A percentile compares a stretch with the other conserved stretches of the same genome.
phyloP scores from a whole-genome alignment of 1,140 invertebrate species.

The Parasteatoda tepidariorum region DNA sequence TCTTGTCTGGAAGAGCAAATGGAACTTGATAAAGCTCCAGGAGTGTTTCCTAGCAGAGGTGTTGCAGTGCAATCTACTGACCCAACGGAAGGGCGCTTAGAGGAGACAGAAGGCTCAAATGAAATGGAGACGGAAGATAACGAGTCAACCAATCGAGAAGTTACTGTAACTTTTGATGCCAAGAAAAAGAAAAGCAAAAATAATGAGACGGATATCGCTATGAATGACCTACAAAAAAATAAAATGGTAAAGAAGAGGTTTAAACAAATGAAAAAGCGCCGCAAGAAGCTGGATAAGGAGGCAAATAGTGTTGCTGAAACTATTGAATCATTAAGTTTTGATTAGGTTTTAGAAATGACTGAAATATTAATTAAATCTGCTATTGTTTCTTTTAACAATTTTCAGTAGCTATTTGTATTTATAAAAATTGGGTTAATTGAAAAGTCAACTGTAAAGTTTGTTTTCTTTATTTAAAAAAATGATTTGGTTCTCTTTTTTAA shows the following conservation, averaged over 20 bases:
- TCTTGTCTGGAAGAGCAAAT: conserved; percentile 75
- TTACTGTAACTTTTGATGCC: neutral
- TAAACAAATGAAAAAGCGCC: conserved; percentile 8
- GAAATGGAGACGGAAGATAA: neutral
- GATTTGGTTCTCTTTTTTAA: too few species aligned
- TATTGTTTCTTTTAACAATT: too few species aligned
- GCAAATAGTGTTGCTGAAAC: neutral
- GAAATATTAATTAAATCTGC: too few species aligned
- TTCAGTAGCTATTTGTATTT: too few species aligned
- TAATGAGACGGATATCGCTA: neutral
- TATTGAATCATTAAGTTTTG: neutral
- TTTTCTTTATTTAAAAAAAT: too few species aligned
- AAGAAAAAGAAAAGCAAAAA: neutral
- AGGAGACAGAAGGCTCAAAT: neutral
- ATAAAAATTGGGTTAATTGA: too few species aligned
- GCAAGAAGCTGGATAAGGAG: neutral
- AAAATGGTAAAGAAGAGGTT: conserved; percentile 33
- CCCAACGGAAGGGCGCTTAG: neutral
- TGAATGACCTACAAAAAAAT: conserved; percentile 16
- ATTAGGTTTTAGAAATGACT: too few species aligned
- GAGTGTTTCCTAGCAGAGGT: neutral
- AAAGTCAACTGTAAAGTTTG: too few species aligned
- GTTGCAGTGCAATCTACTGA: conserved; percentile 3
- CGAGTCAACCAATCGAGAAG: neutral
- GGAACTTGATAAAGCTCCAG: conserved; percentile 47